Percentiles rank a stretch among this genome's conserved stretches.
These are phyloP conservation scores for Thalassoma bifasciatum DNA, from an alignment of 2,113 vertebrate genomes.

Conservation along the genomic window DNA sequence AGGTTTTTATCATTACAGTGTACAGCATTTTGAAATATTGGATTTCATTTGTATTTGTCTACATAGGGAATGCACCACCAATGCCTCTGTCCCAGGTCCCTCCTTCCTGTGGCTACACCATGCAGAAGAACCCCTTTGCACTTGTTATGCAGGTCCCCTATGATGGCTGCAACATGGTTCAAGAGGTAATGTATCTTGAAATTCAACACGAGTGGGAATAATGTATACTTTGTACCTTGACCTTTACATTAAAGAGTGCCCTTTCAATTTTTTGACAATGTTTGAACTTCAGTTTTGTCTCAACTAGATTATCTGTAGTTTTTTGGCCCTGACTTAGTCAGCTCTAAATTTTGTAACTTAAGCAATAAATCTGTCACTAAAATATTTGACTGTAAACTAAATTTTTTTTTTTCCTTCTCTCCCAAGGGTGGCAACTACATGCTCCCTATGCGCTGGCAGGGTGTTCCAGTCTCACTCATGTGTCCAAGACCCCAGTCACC, in stretches of 20 bases:
- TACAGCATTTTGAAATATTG: no score
- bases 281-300: no score
- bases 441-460: constrained; percentile 67
- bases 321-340: no score
- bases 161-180: constrained; percentile 62
- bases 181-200: constrained; percentile 47
- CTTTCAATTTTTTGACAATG: no score
- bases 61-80: constrained; percentile 25
- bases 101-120: constrained; percentile 68
- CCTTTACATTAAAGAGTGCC: no score
- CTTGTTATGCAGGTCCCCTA: constrained; percentile 64
- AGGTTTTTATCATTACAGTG: no score
- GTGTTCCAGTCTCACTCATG: constrained; percentile 55
- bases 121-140: constrained; percentile 31
- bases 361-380: no score
- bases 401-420: neutral
- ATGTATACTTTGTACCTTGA: no score
- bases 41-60: neutral
- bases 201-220: no score
- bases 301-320: no score
- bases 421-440: constrained; percentile 52
- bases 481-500: constrained; percentile 38
- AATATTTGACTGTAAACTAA: neutral
- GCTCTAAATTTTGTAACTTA: no score
- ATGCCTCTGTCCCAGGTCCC: constrained; percentile 62